Evolutionary conservation across 2,888 invertebrate species (phyloP).

Genomic region (Dichetophora obliterata): DNA sequence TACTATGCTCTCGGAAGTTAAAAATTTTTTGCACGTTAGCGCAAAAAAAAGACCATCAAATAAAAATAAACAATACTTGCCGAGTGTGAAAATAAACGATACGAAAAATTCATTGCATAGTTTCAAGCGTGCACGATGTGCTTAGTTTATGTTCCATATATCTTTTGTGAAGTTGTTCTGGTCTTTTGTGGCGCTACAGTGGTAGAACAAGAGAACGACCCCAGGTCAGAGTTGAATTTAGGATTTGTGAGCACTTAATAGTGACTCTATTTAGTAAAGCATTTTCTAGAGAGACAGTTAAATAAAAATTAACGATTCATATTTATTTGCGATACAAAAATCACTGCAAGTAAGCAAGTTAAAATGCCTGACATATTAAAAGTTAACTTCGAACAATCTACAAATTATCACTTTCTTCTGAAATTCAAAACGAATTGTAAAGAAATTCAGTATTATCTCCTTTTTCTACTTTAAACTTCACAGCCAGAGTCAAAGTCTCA

Average conservation of each 20-base stretch:
- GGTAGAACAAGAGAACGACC: not conserved
- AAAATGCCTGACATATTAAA: too few relatives aligned
- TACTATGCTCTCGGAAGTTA: not conserved
- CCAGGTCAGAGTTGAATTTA: not conserved
- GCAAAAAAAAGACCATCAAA: not conserved
- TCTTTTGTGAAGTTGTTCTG: not conserved
- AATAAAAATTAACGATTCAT: too few relatives aligned
- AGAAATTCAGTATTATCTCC: too few relatives aligned
- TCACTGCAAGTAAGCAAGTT: too few relatives aligned
- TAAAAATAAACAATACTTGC: not conserved
- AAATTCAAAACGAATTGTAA: too few relatives aligned
- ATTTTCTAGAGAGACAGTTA: too few relatives aligned
- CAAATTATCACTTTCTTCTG: too few relatives aligned
- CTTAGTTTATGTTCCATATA: not conserved
- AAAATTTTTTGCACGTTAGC: not conserved
- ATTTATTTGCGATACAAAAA: too few relatives aligned
- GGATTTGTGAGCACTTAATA: slow-evolving; percentile 12
- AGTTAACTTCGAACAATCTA: too few relatives aligned
- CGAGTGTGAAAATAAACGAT: slow-evolving; percentile 10
- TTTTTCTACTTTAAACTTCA: too few relatives aligned
- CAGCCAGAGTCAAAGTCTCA: too few relatives aligned
- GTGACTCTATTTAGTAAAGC: not conserved
- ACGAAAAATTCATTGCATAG: not conserved
- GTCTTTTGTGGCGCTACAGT: slow-evolving; percentile 19
- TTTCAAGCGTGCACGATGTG: not conserved